Conservation (phyloP, 2,797 vertebrate genomes). For the Trachurus trachurus region DNA sequence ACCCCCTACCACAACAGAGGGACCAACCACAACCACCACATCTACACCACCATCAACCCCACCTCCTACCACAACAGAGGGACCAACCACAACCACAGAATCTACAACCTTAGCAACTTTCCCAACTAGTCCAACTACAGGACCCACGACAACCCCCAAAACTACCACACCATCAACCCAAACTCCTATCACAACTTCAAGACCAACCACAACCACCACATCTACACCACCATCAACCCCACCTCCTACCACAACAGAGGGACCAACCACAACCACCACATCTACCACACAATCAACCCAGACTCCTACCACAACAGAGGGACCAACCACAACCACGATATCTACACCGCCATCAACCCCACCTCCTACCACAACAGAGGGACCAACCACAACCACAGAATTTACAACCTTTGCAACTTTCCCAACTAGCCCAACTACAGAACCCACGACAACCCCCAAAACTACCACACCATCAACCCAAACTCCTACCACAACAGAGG, state of each 20-base stretch:
- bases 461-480: not conserved
- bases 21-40: not conserved
- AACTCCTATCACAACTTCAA: not conserved
- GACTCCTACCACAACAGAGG: not conserved
- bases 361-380: not conserved
- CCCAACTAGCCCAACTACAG: not conserved
- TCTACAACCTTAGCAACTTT: not conserved
- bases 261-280: not conserved
- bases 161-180: not conserved
- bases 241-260: not conserved
- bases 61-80: not conserved
- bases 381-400: constrained; percentile 17
- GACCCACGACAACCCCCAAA: constrained; percentile 6
- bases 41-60: not conserved
- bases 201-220: not conserved
- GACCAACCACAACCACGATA: constrained; percentile 16
- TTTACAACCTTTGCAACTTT: not conserved
- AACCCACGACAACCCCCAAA: constrained; percentile 7
- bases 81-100: not conserved
- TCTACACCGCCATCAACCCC: not conserved
- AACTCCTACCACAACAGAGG: not conserved
- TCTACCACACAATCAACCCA: not conserved
- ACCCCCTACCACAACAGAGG: not conserved
- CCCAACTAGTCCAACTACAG: not conserved
- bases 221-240: not conserved